Base-by-base conservation (phyloP, 2,113 vertebrate genomes). In the Cyanoramphus novaezelandiae region DNA sequence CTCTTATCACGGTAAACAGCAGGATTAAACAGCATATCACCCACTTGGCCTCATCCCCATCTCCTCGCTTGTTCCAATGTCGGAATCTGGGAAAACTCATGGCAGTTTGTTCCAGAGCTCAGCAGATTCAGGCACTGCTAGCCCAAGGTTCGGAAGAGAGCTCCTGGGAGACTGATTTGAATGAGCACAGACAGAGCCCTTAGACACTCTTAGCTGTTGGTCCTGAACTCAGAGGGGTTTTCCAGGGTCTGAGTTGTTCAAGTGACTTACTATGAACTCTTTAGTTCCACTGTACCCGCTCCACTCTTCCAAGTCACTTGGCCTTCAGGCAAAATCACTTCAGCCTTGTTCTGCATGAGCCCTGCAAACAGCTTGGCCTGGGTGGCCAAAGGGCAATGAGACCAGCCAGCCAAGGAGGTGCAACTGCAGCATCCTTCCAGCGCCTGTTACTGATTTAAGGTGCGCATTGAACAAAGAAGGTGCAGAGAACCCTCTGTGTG, bases 361-460 rank as follows among this genome's bases (percentile, higher is more conserved):
- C 65, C 55, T 57, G 37, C n/a, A 41, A 74, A 41, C 14, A 72
- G 13, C 35, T 15, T 75, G 53, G 18, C n/a, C 27, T 2, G 7
- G 31, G 17, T 49, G 49, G 17, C 0, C 0, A 82, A 86, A 70
- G 21, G 17, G 20, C 1, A 1, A 27, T 0, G 7, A 28, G 35
- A 82, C 21, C 60, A 79, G 53, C 39, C 28, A 44, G 64, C 18
- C 0, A 0, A 60, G 21, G 9, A 74, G 7, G 10, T n/a, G n/a
- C 35, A 28, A 64, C 37, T 82, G 43, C 33, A 59, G 25, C 1
- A 0, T 27, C 27, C 31, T 70, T 69, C 23, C 55, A 39, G 19
- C 4, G 9, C 13, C 53, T 52, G 27, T 53, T 59, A 21, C 31
- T 21, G 31, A 49, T 31, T 43, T 21, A n/a, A 62, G 20, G 23